These are phyloP conservation scores for Patella vulgata DNA, from an alignment of 1,140 invertebrate genomes.

Conservation along the genomic window DNA sequence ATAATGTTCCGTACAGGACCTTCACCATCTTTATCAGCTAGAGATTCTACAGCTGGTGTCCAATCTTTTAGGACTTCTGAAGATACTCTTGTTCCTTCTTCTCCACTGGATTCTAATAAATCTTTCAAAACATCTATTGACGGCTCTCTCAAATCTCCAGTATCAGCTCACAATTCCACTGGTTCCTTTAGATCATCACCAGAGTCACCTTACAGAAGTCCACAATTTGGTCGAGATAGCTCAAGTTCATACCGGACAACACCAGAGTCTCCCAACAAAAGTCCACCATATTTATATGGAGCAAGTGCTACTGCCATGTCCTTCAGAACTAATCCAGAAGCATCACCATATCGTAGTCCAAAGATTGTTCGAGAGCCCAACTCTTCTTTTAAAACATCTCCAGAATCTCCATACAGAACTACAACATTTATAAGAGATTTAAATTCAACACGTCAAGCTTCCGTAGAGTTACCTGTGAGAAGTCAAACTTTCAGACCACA, in stretches of 20 bases:
- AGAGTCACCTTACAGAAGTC: constrained; percentile 28
- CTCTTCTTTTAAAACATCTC: no score
- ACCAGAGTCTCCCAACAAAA: constrained; percentile 28
- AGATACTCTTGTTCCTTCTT: constrained; percentile 32
- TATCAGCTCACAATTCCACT: constrained; percentile 25
- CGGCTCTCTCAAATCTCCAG: constrained; percentile 21
- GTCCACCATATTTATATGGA: constrained; percentile 13
- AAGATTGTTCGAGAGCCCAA: no score
- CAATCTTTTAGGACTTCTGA: constrained; percentile 32
- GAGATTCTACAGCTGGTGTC: constrained; percentile 12
- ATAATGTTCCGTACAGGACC: constrained; percentile 24
- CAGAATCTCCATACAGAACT: no score
- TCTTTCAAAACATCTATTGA: constrained; percentile 26
- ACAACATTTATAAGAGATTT: no score
- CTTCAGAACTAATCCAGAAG: no score
- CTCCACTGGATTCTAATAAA: constrained; percentile 29
- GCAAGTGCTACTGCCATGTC: background rate
- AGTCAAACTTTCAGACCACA: no score
- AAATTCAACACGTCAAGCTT: no score
- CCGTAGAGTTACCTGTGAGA: no score
- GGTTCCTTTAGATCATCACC: constrained; percentile 35
- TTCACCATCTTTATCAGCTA: constrained; percentile 17
- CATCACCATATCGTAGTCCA: no score
- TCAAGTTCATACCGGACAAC: constrained; percentile 1
- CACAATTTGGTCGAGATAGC: constrained; percentile 19